A percentile compares a stretch with the other conserved stretches of the same genome.
Evolutionary conservation across 2,888 invertebrate species (phyloP).

Genomic region (Alcis repandata): DNA sequence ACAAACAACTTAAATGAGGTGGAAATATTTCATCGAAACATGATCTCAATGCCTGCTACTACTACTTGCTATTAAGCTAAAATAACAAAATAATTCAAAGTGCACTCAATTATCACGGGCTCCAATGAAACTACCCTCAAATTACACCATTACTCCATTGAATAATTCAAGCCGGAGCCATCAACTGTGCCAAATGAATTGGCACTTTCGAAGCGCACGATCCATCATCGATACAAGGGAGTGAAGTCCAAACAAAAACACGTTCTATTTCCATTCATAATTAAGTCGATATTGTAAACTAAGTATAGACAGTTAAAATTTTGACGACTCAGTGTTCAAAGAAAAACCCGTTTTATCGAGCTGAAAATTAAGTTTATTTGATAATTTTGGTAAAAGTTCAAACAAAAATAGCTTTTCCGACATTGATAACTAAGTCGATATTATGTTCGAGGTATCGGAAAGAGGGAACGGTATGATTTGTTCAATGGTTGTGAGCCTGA

Average conservation of each 20-base stretch:
- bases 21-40: no score
- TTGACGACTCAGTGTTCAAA: background rate
- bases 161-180: constrained; percentile 41
- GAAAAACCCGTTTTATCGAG: background rate
- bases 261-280: constrained; percentile 19
- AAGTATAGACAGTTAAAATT: background rate
- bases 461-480: constrained; percentile 38
- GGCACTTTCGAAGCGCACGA: constrained; percentile 40
- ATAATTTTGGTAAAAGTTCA: background rate
- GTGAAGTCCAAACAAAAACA: constrained; percentile 21
- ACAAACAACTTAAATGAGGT: no score
- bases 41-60: no score
- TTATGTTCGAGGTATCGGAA: background rate
- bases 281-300: constrained; percentile 16
- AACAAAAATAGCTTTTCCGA: constrained; percentile 7
- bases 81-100: constrained; percentile 1
- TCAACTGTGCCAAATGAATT: constrained; percentile 42
- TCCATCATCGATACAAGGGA: constrained; percentile 42
- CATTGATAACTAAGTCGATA: constrained; percentile 4
- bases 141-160: constrained; percentile 34
- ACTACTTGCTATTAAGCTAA: background rate
- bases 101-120: background rate
- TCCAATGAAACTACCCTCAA: constrained; percentile 5
- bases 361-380: constrained; percentile 14
- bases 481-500: constrained; percentile 37